Conservation (phyloP, 2,888 invertebrate species). For the Camponotus fellah region DNA sequence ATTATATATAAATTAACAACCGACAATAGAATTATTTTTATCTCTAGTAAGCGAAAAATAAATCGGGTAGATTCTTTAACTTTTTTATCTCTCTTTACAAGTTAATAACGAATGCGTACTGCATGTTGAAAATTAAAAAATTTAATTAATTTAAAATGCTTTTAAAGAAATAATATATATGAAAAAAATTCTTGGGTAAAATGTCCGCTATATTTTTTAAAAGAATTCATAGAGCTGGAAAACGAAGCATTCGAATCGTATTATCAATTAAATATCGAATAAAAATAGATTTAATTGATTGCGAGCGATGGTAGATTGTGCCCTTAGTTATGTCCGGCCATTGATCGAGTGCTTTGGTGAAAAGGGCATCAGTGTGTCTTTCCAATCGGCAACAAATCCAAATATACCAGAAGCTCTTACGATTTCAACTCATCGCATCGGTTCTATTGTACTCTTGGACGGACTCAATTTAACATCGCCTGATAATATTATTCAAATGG, state of each 20-base stretch:
- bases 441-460: conserved; percentile 82
- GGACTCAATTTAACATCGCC: conserved; percentile 79
- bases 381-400: conserved; percentile 80
- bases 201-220: background rate
- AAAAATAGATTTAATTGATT: conserved; percentile 7
- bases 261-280: background rate
- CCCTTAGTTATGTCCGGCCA: conserved; percentile 77
- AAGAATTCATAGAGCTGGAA: background rate
- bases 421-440: conserved; percentile 80
- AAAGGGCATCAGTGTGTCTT: conserved; percentile 78
- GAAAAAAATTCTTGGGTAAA: background rate
- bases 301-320: conserved; percentile 68
- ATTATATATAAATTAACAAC: background rate
- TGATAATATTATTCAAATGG: conserved; percentile 82
- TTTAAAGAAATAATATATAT: background rate
- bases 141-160: background rate
- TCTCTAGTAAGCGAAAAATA: background rate
- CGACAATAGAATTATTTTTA: background rate
- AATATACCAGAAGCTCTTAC: conserved; percentile 79
- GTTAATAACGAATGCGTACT: background rate
- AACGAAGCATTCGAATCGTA: background rate
- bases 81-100: background rate
- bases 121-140: background rate
- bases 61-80: background rate
- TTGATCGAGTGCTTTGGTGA: conserved; percentile 79